Conservation (phyloP, 1,140 invertebrate genomes). For the Arion vulgaris region DNA sequence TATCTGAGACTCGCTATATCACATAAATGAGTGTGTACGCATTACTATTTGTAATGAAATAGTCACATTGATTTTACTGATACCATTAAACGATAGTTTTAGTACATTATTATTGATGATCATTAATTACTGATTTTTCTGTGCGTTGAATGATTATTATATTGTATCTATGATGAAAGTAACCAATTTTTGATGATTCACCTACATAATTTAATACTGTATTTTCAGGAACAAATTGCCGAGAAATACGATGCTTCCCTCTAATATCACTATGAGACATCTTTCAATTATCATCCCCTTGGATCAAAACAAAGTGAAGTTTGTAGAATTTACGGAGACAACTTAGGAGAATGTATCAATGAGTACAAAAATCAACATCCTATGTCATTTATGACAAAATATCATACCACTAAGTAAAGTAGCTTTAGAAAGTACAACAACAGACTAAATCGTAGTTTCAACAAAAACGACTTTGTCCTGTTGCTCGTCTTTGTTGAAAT, state of each 20-base stretch:
- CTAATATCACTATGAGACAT: not conserved
- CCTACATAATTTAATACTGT: not conserved
- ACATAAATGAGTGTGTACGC: too few species aligned
- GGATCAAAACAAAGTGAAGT: not conserved
- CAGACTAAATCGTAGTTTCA: too few species aligned
- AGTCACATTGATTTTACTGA: not conserved
- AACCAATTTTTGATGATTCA: not conserved
- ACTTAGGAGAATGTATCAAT: not conserved
- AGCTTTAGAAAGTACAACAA: too few species aligned
- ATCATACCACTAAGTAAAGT: too few species aligned
- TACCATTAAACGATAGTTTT: too few species aligned
- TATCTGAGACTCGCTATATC: too few species aligned
- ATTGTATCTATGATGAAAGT: not conserved
- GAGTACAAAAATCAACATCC: too few species aligned
- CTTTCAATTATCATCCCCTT: not conserved
- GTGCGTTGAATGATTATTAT: not conserved
- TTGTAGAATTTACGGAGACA: not conserved
- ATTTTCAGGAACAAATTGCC: slow-evolving; percentile 10
- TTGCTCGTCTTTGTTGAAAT: too few species aligned
- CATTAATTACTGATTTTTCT: not conserved
- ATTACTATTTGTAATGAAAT: not conserved
- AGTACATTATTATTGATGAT: not conserved
- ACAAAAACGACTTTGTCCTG: too few species aligned
- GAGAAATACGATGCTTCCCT: not conserved
- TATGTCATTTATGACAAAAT: too few species aligned